Conservation (phyloP, 1,140 invertebrate species). For the Wasmannia auropunctata region DNA sequence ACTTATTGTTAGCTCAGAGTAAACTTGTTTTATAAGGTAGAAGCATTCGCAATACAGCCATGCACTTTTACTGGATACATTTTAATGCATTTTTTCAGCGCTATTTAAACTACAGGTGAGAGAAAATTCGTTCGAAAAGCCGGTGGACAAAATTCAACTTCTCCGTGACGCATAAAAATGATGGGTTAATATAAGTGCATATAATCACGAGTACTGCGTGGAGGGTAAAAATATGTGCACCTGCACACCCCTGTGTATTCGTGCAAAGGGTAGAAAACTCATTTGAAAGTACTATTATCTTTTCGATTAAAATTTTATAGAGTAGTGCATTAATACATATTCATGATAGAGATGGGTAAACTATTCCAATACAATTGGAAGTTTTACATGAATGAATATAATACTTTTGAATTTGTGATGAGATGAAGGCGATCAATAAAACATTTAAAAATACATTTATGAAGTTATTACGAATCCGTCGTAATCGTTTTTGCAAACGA, state of each 20-base stretch:
- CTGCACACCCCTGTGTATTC: neutral
- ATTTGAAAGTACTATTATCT: neutral
- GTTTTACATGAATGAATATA: no score
- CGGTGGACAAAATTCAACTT: neutral
- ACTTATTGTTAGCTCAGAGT: neutral
- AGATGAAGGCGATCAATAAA: no score
- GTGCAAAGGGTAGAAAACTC: neutral
- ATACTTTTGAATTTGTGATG: no score
- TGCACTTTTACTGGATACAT: neutral
- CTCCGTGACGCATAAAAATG: neutral
- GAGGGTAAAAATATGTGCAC: slow-evolving; percentile 30
- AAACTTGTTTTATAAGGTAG: neutral
- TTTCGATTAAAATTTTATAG: neutral
- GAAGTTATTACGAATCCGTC: no score
- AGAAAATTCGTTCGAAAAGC: neutral
- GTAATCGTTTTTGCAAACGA: no score
- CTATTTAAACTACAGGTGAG: neutral
- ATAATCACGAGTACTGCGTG: neutral
- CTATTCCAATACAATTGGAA: no score
- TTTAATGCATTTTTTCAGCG: neutral
- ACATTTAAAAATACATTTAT: no score
- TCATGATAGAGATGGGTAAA: no score
- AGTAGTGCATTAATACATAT: neutral
- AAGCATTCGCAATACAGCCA: neutral
- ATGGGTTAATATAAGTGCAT: neutral